phyloP scores from a whole-genome alignment of 2,888 invertebrate species.

The Drosophila lacicola region DNA sequence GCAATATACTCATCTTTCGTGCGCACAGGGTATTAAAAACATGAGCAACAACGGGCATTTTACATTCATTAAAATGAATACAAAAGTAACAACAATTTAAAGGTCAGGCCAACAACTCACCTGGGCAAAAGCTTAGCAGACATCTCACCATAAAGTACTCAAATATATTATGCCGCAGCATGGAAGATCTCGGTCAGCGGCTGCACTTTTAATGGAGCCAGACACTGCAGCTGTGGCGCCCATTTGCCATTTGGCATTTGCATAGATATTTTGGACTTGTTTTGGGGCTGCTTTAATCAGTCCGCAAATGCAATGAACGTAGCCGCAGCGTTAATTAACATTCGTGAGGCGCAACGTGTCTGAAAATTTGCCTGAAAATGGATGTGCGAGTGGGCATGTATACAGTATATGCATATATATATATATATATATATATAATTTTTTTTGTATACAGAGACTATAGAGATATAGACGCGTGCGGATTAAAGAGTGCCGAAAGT shows the following conservation, averaged over 20 bases:
- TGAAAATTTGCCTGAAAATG: slow-evolving; percentile 6
- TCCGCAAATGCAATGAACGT: slow-evolving; percentile 37
- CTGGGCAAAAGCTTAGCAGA: background rate
- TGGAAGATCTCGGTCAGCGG: background rate
- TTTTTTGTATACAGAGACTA: background rate
- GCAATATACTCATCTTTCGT: background rate
- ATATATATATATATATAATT: background rate
- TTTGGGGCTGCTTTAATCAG: slow-evolving; percentile 33
- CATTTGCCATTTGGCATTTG: background rate
- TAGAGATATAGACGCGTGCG: background rate
- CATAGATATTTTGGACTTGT: slow-evolving; percentile 7
- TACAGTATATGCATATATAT: background rate
- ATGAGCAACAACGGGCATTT: slow-evolving; percentile 18
- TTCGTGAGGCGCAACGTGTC: slow-evolving; percentile 8
- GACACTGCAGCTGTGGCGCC: too few relatives aligned
- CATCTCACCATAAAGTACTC: background rate
- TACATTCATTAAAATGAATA: slow-evolving; percentile 47
- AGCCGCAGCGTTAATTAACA: slow-evolving; percentile 42
- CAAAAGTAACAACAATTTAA: slow-evolving; percentile 23
- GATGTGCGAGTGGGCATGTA: background rate
- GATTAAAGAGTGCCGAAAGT: background rate
- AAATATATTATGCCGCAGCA: background rate
- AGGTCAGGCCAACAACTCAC: background rate
- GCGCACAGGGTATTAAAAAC: slow-evolving; percentile 8
- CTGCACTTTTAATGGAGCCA: slow-evolving; percentile 11